Evolutionary conservation across 1,140 invertebrate genomes (phyloP), one percentile per base, ranked within the genome.

Genomic region (Leptonema lineaticorne): DNA sequence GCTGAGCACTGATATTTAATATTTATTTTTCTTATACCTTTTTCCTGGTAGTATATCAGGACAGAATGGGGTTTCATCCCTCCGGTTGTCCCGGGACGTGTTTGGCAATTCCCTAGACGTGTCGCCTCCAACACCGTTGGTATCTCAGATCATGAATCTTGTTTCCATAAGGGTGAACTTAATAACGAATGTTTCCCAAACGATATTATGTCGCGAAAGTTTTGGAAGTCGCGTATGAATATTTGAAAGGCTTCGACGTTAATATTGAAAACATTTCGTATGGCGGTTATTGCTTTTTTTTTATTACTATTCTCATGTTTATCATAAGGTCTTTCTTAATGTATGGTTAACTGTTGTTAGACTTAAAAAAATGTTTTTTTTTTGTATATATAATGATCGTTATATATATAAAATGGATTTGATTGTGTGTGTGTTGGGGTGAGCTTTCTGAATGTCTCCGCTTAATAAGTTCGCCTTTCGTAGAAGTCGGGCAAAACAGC

Each of bases 71-170:
- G 20, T 33, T n/a, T 37, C 22, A 22, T 27, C 56, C 67, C 56
- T 16, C 57, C 28, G 62, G 16, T n/a, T 26, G 65, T 24, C 62
- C 67, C 46, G 70, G 64, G 70, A 69, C 70, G 69, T 71, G 69
- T 68, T 68, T 29, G 33, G 56, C 58, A 64, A 72, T 69, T 72
- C 67, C 70, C 70, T 30, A 14, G 69, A 50, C 65, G 50, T 28
- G 41, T n/a, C n/a, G 37, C 41, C 27, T 53, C 63, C 56, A 66
- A 66, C 70, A 68, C 70, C 67, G 67, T 56, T 59, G 48, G 58
- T 67, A 68, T 65, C 70, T 60, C 67, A 60, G 69, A 69, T 67
- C 70, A 72, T 72, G 70, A 72, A 69, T 72, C 70, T 69, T 72
- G 67, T 67, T 67, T 67, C 67, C 67, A 45, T 69, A 60, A 63